Percentiles rank a stretch among this genome's conserved stretches.
These are phyloP conservation scores for Trichonephila inaurata DNA, from an alignment of 1,140 invertebrate species.

Conservation along the genomic window DNA sequence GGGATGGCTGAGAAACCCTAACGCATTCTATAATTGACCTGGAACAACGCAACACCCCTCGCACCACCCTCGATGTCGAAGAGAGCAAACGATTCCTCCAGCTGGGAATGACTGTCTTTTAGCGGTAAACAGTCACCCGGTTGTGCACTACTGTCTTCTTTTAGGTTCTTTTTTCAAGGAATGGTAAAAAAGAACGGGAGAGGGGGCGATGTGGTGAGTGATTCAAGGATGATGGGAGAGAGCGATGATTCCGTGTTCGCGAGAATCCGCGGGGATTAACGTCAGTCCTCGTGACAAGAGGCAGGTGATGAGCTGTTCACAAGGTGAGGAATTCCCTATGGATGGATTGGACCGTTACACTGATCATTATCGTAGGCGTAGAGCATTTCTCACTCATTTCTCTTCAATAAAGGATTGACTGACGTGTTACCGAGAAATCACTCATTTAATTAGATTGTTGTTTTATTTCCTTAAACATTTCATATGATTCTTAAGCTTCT, in stretches of 20 bases:
- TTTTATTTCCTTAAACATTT: too few relatives aligned
- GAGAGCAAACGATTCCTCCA: constrained; percentile 24
- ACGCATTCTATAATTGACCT: constrained; percentile 69
- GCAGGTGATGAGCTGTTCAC: constrained; percentile 71
- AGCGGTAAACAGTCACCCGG: constrained; percentile 60
- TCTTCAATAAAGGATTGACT: background rate
- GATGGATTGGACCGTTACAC: constrained; percentile 9
- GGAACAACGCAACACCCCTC: constrained; percentile 37
- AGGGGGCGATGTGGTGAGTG: constrained; percentile 36
- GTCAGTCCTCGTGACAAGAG: constrained; percentile 44
- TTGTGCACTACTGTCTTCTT: constrained; percentile 43
- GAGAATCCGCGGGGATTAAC: constrained; percentile 48
- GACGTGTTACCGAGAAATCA: background rate
- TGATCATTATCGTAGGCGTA: constrained; percentile 25
- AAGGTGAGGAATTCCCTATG: constrained; percentile 52
- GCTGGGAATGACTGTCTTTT: constrained; percentile 61
- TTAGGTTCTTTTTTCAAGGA: constrained; percentile 39
- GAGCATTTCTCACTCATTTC: background rate
- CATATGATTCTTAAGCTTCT: too few relatives aligned
- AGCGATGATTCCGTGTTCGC: constrained; percentile 56
- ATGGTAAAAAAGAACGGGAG: background rate
- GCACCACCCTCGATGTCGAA: constrained; percentile 24
- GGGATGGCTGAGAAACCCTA: constrained; percentile 9
- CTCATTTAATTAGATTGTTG: background rate
- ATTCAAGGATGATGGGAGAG: constrained; percentile 50